These are phyloP conservation scores for Cotesia vestalis DNA, from an alignment of 1,140 invertebrate genomes.

Conservation along the genomic window DNA sequence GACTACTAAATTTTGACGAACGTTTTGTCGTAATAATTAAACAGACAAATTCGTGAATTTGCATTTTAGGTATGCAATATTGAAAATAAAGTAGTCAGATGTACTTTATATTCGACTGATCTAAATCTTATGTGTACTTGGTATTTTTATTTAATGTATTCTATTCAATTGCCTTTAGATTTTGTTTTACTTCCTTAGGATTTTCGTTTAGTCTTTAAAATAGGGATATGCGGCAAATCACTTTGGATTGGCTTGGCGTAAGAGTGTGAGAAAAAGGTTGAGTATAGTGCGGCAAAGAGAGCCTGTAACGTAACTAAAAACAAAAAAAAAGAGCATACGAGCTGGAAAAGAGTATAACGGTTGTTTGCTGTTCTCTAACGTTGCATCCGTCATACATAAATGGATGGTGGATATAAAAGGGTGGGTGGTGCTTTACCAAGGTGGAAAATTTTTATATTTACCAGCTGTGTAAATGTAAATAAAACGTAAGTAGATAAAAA, in stretches of 20 bases:
- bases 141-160: no score
- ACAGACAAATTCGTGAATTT: no score
- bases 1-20: no score
- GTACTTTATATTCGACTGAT: no score
- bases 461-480: conserved; percentile 41
- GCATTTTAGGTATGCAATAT: no score
- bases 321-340: not conserved
- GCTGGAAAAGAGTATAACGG: not conserved
- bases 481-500: conserved; percentile 40
- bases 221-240: no score
- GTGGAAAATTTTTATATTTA: conserved; percentile 39
- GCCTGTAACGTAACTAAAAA: not conserved
- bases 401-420: conserved; percentile 35
- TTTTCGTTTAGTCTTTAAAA: no score
- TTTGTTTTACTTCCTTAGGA: no score
- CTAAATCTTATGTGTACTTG: no score
- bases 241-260: not conserved
- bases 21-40: no score
- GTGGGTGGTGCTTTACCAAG: not conserved
- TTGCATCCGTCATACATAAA: conserved; percentile 39
- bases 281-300: not conserved
- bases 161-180: no score
- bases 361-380: conserved; percentile 19
- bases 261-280: conserved; percentile 9
- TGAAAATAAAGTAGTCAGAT: no score